phyloP scores from a whole-genome alignment of 1,140 invertebrate species.

The Diachasmimorpha longicaudata region DNA sequence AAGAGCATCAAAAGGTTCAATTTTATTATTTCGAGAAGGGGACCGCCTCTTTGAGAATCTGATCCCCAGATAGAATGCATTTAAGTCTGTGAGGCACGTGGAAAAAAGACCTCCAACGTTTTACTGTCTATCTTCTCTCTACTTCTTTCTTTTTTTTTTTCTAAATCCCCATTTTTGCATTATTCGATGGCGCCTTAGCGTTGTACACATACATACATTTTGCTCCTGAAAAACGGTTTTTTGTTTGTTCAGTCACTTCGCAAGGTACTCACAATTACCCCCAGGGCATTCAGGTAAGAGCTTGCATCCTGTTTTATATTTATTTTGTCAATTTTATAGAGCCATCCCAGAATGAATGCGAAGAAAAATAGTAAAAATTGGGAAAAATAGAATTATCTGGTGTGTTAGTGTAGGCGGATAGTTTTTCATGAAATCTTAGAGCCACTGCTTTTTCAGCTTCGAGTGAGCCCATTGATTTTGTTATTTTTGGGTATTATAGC shows the following conservation, averaged over 20 bases:
- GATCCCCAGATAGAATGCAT: not conserved
- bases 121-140: not conserved
- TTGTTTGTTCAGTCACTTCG: not conserved
- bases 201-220: not conserved
- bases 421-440: not conserved
- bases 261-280: not conserved
- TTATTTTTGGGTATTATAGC: too few species aligned
- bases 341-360: not conserved
- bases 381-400: not conserved
- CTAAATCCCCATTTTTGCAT: not conserved
- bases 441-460: not conserved
- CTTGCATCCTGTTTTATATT: not conserved
- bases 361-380: not conserved
- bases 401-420: not conserved
- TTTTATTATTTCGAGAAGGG: conserved; percentile 1
- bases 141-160: not conserved
- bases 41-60: not conserved
- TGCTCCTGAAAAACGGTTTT: not conserved
- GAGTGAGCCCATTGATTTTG: not conserved
- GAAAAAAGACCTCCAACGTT: not conserved
- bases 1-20: not conserved
- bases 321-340: not conserved
- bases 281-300: not conserved
- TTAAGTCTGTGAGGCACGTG: not conserved
- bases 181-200: not conserved